Conservation (phyloP, 2,888 invertebrate genomes). For the Sarcophaga caerulescens region DNA sequence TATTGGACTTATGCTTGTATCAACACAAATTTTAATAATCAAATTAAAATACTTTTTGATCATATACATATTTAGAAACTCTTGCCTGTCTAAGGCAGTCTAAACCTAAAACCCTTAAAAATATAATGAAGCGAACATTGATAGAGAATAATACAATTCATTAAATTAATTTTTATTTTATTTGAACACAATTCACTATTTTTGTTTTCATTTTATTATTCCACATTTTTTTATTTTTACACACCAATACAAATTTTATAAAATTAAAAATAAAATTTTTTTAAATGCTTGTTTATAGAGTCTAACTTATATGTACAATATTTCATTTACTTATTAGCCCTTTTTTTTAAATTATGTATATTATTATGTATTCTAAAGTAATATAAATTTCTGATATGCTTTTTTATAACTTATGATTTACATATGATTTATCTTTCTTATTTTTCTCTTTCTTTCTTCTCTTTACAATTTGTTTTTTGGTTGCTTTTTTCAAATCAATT, state of each 20-base stretch:
- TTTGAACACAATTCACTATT: neutral
- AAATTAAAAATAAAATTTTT: neutral
- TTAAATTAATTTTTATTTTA: neutral
- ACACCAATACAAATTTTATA: neutral
- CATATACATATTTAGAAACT: no score
- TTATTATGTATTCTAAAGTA: slow-evolving; percentile 16
- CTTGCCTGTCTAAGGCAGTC: no score
- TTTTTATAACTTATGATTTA: slow-evolving; percentile 25
- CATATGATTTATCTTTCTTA: slow-evolving; percentile 52
- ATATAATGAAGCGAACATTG: neutral
- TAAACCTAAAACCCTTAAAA: no score
- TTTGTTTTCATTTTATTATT: slow-evolving; percentile 16
- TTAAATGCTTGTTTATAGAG: slow-evolving; percentile 34
- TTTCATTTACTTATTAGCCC: slow-evolving; percentile 11
- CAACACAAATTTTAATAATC: no score
- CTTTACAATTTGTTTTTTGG: slow-evolving; percentile 47
- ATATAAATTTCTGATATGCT: slow-evolving; percentile 31
- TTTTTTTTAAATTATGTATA: slow-evolving; percentile 17
- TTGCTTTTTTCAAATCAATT: slow-evolving; percentile 58
- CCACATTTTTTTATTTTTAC: neutral
- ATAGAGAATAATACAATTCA: slow-evolving; percentile 16
- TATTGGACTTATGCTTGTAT: no score
- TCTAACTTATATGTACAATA: neutral
- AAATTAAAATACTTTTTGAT: no score
- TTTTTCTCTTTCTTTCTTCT: slow-evolving; percentile 46